Evolutionary conservation across 2,113 vertebrate genomes (phyloP).

Genomic region (Sorex fumeus): DNA sequence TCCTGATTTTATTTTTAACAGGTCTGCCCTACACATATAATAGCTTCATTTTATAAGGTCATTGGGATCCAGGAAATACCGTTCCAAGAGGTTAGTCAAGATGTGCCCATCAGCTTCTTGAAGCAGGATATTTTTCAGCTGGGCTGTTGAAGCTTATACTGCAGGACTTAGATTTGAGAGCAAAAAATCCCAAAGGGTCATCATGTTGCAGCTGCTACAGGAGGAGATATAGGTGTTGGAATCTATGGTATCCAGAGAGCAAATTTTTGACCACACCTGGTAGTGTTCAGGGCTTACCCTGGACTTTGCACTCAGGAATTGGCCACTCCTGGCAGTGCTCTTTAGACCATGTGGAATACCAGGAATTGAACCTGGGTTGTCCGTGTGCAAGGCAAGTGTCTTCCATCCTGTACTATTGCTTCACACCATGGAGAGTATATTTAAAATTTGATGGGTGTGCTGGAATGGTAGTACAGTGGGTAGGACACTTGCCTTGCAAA

Average conservation of each 20-base stretch:
- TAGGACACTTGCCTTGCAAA: too few relatives aligned
- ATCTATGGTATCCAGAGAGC: background rate
- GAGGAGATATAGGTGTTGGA: background rate
- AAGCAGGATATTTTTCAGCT: background rate
- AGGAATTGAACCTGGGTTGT: too few relatives aligned
- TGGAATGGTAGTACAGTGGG: too few relatives aligned
- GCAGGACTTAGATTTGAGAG: background rate
- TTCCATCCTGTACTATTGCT: too few relatives aligned
- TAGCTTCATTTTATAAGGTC: constrained; percentile 59
- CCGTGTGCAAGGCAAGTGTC: too few relatives aligned
- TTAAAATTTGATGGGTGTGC: too few relatives aligned
- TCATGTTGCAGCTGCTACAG: background rate
- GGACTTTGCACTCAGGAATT: too few relatives aligned
- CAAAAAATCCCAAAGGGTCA: background rate
- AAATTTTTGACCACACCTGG: too few relatives aligned
- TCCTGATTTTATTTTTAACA: constrained; percentile 72
- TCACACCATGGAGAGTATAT: too few relatives aligned
- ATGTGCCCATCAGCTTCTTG: background rate
- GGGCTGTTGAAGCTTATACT: background rate
- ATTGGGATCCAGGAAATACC: constrained; percentile 43
- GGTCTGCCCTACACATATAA: constrained; percentile 46
- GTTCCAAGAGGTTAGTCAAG: constrained; percentile 36
- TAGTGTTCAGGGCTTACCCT: too few relatives aligned
- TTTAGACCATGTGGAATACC: too few relatives aligned
- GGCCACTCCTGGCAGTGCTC: too few relatives aligned